Conservation (phyloP, 2,113 vertebrate species). For the Oceanodroma tethys region DNA sequence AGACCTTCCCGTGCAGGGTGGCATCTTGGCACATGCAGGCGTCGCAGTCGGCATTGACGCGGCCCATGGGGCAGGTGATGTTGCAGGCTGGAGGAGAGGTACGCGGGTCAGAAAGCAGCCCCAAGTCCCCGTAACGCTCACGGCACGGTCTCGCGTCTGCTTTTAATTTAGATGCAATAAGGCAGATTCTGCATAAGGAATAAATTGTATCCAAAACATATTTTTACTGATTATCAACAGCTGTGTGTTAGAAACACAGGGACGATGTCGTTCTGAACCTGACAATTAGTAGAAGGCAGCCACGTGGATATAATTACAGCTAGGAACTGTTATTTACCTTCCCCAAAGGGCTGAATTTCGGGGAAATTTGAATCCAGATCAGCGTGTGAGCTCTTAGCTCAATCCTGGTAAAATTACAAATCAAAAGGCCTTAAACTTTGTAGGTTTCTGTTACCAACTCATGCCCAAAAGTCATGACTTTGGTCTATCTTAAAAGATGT, state of each 20-base stretch:
- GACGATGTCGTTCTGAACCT: neutral
- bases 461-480: neutral
- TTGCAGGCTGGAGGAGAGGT: constrained; percentile 76
- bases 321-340: constrained; percentile 11
- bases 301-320: constrained; percentile 45
- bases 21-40: constrained; percentile 89
- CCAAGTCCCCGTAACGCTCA: neutral
- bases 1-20: constrained; percentile 81
- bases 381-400: neutral
- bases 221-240: constrained; percentile 17
- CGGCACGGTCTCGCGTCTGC: rapidly evolving
- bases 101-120: neutral
- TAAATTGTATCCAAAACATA: neutral
- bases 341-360: neutral
- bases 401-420: neutral
- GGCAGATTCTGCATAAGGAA: neutral
- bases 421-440: neutral
- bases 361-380: neutral
- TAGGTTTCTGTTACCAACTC: neutral
- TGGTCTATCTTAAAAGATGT: neutral
- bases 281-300: constrained; percentile 31
- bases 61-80: constrained; percentile 85
- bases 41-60: constrained; percentile 84
- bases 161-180: constrained; percentile 30
- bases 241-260: neutral